These are phyloP conservation scores for Archocentrus centrarchus DNA, from an alignment of 2,113 vertebrate genomes.

Conservation along the genomic window DNA sequence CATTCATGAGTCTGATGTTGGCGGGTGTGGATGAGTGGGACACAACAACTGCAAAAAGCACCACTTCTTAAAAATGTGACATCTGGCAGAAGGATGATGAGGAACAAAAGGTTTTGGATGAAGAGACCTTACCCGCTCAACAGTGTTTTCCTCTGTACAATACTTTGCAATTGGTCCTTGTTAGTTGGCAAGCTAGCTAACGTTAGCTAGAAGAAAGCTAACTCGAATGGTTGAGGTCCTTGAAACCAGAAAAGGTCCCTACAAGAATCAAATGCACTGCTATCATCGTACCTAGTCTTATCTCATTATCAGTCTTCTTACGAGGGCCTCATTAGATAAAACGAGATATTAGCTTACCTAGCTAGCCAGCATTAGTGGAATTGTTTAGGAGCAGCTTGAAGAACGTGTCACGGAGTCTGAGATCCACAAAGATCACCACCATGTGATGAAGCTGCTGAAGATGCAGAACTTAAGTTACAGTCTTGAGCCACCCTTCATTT, in stretches of 20 bases:
- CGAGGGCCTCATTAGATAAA: not conserved
- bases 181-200: too few species aligned
- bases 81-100: not conserved
- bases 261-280: too few species aligned
- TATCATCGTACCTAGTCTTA: not conserved
- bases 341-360: not conserved
- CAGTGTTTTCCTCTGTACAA: not conserved
- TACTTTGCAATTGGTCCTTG: too few species aligned
- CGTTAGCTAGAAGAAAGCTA: too few species aligned
- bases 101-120: not conserved
- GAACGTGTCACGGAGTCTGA: not conserved
- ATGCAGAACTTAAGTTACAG: not conserved
- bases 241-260: too few species aligned
- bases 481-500: not conserved
- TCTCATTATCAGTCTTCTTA: too few species aligned
- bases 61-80: not conserved
- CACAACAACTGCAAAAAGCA: too few species aligned
- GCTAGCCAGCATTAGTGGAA: not conserved
- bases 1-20: not conserved
- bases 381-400: not conserved
- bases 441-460: not conserved
- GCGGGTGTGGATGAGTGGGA: too few species aligned
- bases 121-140: not conserved
- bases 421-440: not conserved
- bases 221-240: not conserved